Conservation (phyloP, 92 coral and sea anemone genomes). For the Isaurus tuberculatus region DNA sequence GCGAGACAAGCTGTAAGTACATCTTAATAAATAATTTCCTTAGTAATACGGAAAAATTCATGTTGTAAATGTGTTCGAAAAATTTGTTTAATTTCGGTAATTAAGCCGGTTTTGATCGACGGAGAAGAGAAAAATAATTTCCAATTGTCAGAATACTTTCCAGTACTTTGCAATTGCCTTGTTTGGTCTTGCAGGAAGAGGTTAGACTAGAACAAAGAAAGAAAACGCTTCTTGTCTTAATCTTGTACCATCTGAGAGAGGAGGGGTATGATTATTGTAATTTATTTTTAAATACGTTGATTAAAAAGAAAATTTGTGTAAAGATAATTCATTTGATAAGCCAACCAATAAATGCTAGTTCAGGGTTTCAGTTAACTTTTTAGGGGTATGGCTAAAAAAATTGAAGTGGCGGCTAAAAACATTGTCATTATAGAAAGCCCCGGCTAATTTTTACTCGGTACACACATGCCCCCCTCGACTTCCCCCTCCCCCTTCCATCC, state of each 20-base stretch:
- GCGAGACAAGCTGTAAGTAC: conserved; percentile 87
- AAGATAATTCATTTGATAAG: no score
- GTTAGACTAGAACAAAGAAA: conserved; percentile 80
- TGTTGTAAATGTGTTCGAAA: not conserved
- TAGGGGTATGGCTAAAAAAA: no score
- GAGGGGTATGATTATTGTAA: conserved; percentile 75
- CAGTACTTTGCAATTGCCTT: not conserved
- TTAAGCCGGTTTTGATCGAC: not conserved
- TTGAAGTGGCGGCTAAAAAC: no score
- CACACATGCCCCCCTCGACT: no score
- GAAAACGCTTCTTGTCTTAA: conserved; percentile 83
- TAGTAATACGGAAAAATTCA: not conserved
- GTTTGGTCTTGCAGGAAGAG: conserved; percentile 69
- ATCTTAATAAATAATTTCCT: not conserved
- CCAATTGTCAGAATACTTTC: not conserved
- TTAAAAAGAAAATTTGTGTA: no score
- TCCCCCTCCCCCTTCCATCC: no score
- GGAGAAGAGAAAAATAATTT: not conserved
- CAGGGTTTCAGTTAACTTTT: no score
- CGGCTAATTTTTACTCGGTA: no score
- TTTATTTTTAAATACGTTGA: no score
- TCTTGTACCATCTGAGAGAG: conserved; percentile 80
- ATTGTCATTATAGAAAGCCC: no score
- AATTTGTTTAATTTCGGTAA: not conserved
- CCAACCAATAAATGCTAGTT: no score